Evolutionary conservation across 2,888 invertebrate species (phyloP).

Genomic region (Tenodera sinensis): DNA sequence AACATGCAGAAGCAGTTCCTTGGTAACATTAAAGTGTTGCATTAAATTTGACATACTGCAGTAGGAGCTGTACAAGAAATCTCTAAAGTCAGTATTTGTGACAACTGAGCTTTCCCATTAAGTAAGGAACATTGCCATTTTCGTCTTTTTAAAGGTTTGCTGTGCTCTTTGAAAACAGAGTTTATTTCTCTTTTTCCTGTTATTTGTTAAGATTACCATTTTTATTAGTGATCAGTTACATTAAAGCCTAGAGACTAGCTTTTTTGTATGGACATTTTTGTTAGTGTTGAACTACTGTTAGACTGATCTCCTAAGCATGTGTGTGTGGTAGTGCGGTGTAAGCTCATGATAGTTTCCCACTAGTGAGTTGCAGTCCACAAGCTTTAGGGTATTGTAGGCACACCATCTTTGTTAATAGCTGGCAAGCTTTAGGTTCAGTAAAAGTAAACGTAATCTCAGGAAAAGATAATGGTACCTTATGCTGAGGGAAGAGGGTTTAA

Average conservation of each 20-base stretch:
- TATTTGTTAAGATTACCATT: background rate
- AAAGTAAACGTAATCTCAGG: too few relatives aligned
- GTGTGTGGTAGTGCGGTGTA: background rate
- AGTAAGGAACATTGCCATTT: background rate
- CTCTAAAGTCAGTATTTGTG: too few relatives aligned
- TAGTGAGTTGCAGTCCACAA: background rate
- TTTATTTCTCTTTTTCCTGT: background rate
- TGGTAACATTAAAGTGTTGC: too few relatives aligned
- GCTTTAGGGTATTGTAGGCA: too few relatives aligned
- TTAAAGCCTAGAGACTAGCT: background rate
- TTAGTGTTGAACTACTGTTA: background rate
- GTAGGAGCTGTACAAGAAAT: too few relatives aligned
- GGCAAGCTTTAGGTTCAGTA: too few relatives aligned
- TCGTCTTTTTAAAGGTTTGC: background rate
- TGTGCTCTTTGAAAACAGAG: background rate
- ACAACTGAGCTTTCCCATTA: too few relatives aligned
- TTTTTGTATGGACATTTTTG: background rate
- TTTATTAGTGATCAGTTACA: background rate
- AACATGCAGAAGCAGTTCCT: too few relatives aligned
- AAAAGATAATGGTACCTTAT: too few relatives aligned
- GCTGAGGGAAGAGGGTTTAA: too few relatives aligned
- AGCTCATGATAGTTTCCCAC: background rate
- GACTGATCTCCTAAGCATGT: background rate
- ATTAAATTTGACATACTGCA: too few relatives aligned
- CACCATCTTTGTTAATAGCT: too few relatives aligned